Conservation (phyloP, 2,888 invertebrate species). For the Troides aeacus region DNA sequence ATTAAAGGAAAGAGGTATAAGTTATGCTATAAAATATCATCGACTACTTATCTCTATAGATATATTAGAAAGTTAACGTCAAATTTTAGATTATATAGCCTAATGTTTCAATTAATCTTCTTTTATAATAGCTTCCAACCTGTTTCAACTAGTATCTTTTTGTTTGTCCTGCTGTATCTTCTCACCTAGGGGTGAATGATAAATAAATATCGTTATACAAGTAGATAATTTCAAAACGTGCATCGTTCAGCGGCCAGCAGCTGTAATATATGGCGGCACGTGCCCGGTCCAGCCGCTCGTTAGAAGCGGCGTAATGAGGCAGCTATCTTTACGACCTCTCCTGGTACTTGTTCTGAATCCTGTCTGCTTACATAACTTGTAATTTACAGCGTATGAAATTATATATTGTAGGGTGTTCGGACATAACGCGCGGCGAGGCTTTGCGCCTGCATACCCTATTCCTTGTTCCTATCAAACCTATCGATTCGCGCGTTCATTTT, state of each 20-base stretch:
- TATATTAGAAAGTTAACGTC: too few relatives aligned
- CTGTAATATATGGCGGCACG: conserved; percentile 43
- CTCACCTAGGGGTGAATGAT: background rate
- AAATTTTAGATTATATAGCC: too few relatives aligned
- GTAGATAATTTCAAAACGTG: conserved; percentile 26
- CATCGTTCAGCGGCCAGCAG: conserved; percentile 11
- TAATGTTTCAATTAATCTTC: too few relatives aligned
- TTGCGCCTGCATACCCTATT: background rate
- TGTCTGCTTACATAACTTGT: conserved; percentile 35
- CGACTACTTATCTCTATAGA: too few relatives aligned
- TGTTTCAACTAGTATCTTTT: too few relatives aligned
- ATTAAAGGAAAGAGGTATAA: too few relatives aligned
- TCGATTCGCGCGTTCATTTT: conserved; percentile 12
- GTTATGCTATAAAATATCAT: too few relatives aligned
- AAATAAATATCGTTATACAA: conserved; percentile 14
- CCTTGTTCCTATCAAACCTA: conserved; percentile 11
- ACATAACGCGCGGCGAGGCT: conserved; percentile 5
- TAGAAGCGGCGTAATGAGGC: conserved; percentile 63
- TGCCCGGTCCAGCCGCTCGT: conserved; percentile 55
- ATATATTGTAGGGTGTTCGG: conserved; percentile 14
- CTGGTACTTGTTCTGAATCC: conserved; percentile 47
- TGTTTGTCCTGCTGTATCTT: too few relatives aligned
- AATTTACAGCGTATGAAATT: conserved; percentile 29
- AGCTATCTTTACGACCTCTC: conserved; percentile 62
- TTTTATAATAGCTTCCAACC: too few relatives aligned